Conservation (phyloP, 2,113 vertebrate genomes). For the Varanus komodoensis region DNA sequence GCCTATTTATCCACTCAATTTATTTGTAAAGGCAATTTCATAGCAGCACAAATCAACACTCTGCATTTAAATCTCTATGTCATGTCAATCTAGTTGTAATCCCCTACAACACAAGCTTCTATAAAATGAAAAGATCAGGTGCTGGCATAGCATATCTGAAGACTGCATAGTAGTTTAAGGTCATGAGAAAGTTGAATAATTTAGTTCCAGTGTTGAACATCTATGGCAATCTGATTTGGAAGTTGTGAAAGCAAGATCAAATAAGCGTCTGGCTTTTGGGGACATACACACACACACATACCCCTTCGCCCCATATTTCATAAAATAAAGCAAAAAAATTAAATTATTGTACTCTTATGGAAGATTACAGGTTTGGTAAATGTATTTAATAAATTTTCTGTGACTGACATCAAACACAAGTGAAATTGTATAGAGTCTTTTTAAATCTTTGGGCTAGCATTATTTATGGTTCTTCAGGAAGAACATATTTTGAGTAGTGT, state of each 20-base stretch:
- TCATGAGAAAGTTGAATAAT: neutral
- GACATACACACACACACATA: neutral
- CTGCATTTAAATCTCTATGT: neutral
- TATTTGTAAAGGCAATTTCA: slow-evolving; percentile 1
- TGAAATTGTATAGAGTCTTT: neutral
- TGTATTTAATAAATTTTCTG: neutral
- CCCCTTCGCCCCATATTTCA: neutral
- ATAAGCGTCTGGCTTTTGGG: neutral
- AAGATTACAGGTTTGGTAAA: neutral
- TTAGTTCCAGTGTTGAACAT: neutral
- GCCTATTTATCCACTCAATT: neutral
- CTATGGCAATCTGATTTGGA: neutral
- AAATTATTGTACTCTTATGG: neutral
- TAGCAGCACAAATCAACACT: neutral
- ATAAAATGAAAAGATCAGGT: neutral
- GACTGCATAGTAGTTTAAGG: neutral
- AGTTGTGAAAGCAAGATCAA: neutral
- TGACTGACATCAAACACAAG: neutral
- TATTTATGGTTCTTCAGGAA: neutral
- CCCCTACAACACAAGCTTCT: neutral
- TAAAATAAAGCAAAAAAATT: neutral
- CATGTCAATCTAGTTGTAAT: neutral
- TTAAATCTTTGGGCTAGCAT: neutral
- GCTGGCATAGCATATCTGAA: neutral
- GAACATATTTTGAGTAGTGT: neutral